A percentile compares a stretch with the other conserved stretches of the same genome.
Evolutionary conservation across 2,113 vertebrate species (phyloP).

Genomic region (Paraplagusia blochii): DNA sequence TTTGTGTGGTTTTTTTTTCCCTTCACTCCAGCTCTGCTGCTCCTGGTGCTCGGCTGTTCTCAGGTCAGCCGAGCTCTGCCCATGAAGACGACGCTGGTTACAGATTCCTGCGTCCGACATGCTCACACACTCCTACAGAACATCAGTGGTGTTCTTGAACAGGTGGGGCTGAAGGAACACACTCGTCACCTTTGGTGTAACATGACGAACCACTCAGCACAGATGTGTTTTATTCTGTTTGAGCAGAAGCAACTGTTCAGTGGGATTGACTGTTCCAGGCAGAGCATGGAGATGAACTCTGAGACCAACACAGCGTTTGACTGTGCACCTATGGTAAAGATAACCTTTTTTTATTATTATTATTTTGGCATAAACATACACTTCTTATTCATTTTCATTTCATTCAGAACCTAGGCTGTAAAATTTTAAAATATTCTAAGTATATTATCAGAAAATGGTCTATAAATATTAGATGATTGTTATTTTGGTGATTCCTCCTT

Average conservation of each 20-base stretch:
- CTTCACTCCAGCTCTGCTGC: slow-evolving; percentile 39
- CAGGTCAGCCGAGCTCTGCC: slow-evolving; percentile 33
- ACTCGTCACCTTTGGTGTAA: background rate
- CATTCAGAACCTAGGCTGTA: too few relatives aligned
- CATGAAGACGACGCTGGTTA: background rate
- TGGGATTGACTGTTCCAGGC: slow-evolving; percentile 64
- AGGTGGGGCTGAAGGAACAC: slow-evolving; percentile 26
- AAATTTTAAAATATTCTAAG: too few relatives aligned
- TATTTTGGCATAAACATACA: too few relatives aligned
- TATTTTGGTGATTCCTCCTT: too few relatives aligned
- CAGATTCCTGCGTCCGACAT: slow-evolving; percentile 33
- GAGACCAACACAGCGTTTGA: slow-evolving; percentile 40
- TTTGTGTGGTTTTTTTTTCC: slow-evolving; percentile 36
- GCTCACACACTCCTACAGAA: slow-evolving; percentile 52
- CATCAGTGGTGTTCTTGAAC: slow-evolving; percentile 42
- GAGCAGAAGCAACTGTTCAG: slow-evolving; percentile 55
- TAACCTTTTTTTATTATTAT: too few relatives aligned
- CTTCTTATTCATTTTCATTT: too few relatives aligned
- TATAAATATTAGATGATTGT: too few relatives aligned
- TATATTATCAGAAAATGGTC: too few relatives aligned
- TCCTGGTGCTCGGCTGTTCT: slow-evolving; percentile 41
- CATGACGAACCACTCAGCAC: background rate
- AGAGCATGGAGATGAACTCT: slow-evolving; percentile 50
- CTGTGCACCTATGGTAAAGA: slow-evolving; percentile 67
- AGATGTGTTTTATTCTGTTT: too few relatives aligned